Conservation (phyloP, 1,140 invertebrate genomes). For the Asobara japonica region DNA sequence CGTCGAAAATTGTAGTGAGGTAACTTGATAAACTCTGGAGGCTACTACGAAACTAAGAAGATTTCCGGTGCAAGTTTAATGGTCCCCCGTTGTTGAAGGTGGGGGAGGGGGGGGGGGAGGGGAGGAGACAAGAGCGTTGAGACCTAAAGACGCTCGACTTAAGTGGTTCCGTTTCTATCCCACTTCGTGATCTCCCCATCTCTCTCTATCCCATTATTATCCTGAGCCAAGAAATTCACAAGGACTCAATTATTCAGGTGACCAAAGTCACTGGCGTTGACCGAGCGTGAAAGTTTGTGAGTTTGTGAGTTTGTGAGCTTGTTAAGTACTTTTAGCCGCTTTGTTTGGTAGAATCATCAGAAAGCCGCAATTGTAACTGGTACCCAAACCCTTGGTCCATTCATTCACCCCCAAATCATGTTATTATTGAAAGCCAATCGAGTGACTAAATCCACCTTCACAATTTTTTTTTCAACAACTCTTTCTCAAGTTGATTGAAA, state of each 20-base stretch:
- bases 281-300: constrained; percentile 21
- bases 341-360: not conserved
- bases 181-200: not conserved
- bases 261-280: constrained; percentile 34
- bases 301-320: not conserved
- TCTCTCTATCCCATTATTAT: constrained; percentile 20
- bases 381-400: not conserved
- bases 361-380: not conserved
- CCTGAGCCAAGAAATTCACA: constrained; percentile 22
- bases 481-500: no score
- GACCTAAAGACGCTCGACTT: constrained; percentile 53
- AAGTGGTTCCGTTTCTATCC: constrained; percentile 36
- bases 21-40: constrained; percentile 50
- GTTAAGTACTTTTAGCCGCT: not conserved
- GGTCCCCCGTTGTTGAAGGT: constrained; percentile 40
- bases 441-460: not conserved
- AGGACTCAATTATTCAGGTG: constrained; percentile 40
- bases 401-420: not conserved
- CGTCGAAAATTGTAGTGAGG: no score
- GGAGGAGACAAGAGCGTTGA: constrained; percentile 23
- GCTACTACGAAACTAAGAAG: constrained; percentile 46
- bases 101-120: no score
- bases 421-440: not conserved
- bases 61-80: constrained; percentile 50
- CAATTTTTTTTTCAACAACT: no score